A percentile compares a stretch with the other conserved stretches of the same genome.
Conservation (phyloP, 2,113 vertebrate genomes). For the Pionites leucogaster region DNA sequence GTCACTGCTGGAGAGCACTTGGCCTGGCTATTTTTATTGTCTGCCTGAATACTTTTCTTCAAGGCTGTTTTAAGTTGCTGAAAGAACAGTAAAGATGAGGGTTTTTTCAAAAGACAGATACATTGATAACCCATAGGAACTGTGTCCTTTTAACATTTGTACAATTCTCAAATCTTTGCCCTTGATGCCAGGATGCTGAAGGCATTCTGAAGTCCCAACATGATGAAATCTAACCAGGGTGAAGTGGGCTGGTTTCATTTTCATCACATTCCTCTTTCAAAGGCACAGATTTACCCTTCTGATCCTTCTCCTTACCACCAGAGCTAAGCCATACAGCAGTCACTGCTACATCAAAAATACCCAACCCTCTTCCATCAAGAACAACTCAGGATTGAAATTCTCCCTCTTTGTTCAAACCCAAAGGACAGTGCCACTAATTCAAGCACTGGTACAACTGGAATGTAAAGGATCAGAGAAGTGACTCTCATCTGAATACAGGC, state of each 20-base stretch:
- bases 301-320: background rate
- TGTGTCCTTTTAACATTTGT: background rate
- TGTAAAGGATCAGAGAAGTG: background rate
- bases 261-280: slow-evolving; percentile 34
- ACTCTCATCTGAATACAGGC: background rate
- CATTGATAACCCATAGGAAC: background rate
- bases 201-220: background rate
- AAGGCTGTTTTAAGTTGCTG: background rate
- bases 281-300: slow-evolving; percentile 20
- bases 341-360: background rate
- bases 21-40: slow-evolving; percentile 57
- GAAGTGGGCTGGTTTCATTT: slow-evolving; percentile 31
- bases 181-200: slow-evolving; percentile 28
- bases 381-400: background rate
- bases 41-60: background rate
- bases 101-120: background rate
- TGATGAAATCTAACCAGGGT: slow-evolving; percentile 39
- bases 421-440: background rate
- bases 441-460: background rate
- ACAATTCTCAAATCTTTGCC: background rate
- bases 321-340: background rate
- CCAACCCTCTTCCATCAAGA: background rate
- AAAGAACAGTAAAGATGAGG: slow-evolving; percentile 15
- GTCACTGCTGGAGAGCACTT: slow-evolving; percentile 33
- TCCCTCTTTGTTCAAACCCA: background rate